Percentiles rank a stretch among this genome's conserved stretches.
Evolutionary conservation across 2,888 invertebrate genomes (phyloP).

Genomic region (Athalia circularis): DNA sequence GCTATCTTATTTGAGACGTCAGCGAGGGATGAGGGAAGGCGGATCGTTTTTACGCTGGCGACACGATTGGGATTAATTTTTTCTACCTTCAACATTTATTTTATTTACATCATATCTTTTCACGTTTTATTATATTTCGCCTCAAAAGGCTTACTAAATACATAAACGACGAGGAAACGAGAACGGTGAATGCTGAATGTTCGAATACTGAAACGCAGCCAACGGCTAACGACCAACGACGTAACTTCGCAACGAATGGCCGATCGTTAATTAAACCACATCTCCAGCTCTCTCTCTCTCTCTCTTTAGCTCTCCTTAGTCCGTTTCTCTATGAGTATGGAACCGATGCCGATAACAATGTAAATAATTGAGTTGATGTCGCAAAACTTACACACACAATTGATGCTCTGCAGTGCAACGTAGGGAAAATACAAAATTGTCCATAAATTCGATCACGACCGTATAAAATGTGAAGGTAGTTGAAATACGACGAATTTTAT

Average conservation of each 20-base stretch:
- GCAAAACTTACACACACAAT: too few relatives aligned
- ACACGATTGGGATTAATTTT: constrained; percentile 3
- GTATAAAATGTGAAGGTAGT: too few relatives aligned
- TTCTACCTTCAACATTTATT: background rate
- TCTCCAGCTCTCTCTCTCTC: too few relatives aligned
- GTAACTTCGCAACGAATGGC: background rate
- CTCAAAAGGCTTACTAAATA: background rate
- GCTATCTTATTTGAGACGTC: background rate
- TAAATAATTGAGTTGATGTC: too few relatives aligned
- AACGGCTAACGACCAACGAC: constrained; percentile 25
- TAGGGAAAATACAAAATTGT: too few relatives aligned
- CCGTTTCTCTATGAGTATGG: background rate
- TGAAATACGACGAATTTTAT: too few relatives aligned
- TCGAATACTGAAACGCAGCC: background rate
- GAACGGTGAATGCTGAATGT: background rate
- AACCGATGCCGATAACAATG: too few relatives aligned
- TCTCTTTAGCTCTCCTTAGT: background rate
- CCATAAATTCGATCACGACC: too few relatives aligned
- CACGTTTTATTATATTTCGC: background rate
- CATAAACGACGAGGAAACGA: background rate
- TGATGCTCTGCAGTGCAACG: too few relatives aligned
- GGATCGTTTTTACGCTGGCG: too few relatives aligned
- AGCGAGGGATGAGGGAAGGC: too few relatives aligned
- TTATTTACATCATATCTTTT: background rate
- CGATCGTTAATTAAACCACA: constrained; percentile 33